A percentile compares a stretch with the other conserved stretches of the same genome.
phyloP scores from a whole-genome alignment of 2,113 vertebrate genomes.

The Bos javanicus region DNA sequence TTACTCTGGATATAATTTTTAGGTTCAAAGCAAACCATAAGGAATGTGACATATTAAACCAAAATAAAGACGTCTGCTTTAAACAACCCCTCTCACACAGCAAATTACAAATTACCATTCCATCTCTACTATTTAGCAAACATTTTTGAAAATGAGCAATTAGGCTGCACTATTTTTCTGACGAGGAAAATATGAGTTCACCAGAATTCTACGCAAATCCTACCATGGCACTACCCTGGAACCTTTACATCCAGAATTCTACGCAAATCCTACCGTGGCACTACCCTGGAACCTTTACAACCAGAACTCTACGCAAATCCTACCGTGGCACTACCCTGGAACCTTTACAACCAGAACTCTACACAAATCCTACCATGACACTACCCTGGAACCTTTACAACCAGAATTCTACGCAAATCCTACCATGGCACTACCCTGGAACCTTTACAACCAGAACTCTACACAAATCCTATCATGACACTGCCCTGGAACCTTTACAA shows the following conservation, averaged over 20 bases:
- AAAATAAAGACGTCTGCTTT: neutral
- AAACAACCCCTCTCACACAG: neutral
- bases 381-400: too few species aligned
- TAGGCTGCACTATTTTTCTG: neutral
- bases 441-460: too few species aligned
- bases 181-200: neutral
- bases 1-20: neutral
- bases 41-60: neutral
- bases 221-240: too few species aligned
- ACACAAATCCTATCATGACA: too few species aligned
- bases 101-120: neutral
- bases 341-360: neutral
- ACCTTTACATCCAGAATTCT: too few species aligned
- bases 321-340: fast-evolving
- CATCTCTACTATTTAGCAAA: neutral
- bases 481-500: neutral
- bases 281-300: too few species aligned
- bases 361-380: too few species aligned
- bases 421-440: too few species aligned
- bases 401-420: too few species aligned
- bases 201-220: neutral
- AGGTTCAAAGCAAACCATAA: neutral
- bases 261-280: too few species aligned
- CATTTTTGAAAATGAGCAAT: neutral
- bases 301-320: too few species aligned